phyloP scores from a whole-genome alignment of 2,113 vertebrate genomes.

The Passerina amoena region DNA sequence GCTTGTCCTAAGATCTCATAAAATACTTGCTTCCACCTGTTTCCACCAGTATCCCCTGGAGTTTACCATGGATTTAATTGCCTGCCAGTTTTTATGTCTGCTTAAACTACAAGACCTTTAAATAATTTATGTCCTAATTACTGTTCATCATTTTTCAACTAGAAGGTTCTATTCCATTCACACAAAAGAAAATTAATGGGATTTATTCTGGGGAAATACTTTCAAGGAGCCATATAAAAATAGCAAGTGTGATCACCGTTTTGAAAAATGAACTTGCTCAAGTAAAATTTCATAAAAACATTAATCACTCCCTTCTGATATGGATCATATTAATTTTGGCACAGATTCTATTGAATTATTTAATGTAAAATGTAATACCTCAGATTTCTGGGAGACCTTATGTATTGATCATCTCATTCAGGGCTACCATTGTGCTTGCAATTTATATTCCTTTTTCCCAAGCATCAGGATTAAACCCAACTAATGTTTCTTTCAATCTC shows the following conservation, averaged over 20 bases:
- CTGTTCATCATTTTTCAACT: conserved; percentile 72
- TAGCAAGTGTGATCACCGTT: background rate
- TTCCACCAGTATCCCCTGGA: conserved; percentile 49
- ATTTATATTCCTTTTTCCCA: conserved; percentile 23
- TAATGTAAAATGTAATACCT: conserved; percentile 1
- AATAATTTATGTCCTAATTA: conserved; percentile 81
- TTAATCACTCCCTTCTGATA: background rate
- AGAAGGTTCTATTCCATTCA: conserved; percentile 59
- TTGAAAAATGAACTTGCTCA: conserved; percentile 29
- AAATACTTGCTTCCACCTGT: conserved; percentile 58
- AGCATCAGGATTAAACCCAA: conserved; percentile 43
- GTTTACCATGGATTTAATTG: conserved; percentile 60
- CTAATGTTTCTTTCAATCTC: conserved; percentile 49
- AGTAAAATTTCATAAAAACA: conserved; percentile 30
- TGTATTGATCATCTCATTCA: conserved; percentile 11
- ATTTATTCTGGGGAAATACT: conserved; percentile 22
- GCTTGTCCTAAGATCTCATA: conserved; percentile 49
- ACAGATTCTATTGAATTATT: conserved; percentile 10
- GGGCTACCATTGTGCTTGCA: background rate
- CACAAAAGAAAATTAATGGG: conserved; percentile 24
- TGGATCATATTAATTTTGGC: background rate
- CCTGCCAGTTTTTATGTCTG: conserved; percentile 53
- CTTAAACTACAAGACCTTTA: conserved; percentile 50
- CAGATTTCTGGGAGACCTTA: background rate
- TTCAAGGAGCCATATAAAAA: conserved; percentile 49